A percentile compares a stretch with the other conserved stretches of the same genome.
phyloP scores from a whole-genome alignment of 2,888 invertebrate species.

The Cheilosia scutellata region DNA sequence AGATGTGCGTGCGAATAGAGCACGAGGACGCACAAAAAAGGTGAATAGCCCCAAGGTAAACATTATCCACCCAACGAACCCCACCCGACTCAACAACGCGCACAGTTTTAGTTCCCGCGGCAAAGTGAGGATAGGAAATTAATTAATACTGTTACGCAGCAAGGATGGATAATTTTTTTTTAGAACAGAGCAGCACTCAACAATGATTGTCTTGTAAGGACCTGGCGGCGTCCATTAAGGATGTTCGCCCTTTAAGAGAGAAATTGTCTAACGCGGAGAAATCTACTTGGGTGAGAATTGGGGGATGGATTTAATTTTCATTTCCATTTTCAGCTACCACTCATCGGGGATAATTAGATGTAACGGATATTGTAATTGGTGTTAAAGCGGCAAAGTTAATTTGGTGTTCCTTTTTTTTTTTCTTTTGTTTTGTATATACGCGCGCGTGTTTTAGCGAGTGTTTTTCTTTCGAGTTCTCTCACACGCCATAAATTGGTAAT shows the following conservation, averaged over 20 bases:
- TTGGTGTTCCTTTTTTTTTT: conserved; percentile 77
- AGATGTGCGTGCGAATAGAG: conserved; percentile 32
- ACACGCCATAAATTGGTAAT: conserved; percentile 64
- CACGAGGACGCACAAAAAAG: conserved; percentile 16
- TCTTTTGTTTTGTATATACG: conserved; percentile 21
- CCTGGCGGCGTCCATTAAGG: conserved; percentile 46
- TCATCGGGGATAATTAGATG: conserved; percentile 82
- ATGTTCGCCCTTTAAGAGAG: neutral
- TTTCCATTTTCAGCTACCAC: conserved; percentile 37
- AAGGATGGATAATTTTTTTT: conserved; percentile 27
- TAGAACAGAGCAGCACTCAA: conserved; percentile 63
- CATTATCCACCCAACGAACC: conserved; percentile 15
- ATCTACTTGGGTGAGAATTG: neutral
- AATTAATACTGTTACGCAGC: conserved; percentile 69
- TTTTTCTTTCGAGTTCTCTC: conserved; percentile 47
- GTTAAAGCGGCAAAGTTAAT: conserved; percentile 83
- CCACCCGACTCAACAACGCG: neutral
- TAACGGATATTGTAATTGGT: conserved; percentile 84
- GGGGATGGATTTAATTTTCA: neutral
- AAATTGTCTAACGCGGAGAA: neutral
- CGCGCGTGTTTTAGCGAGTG: conserved; percentile 45
- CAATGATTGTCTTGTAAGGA: conserved; percentile 72
- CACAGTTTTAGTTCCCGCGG: conserved; percentile 20
- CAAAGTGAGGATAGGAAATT: conserved; percentile 66
- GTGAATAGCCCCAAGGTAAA: conserved; percentile 69